phyloP scores from a whole-genome alignment of 2,888 invertebrate genomes.

The Lobophora halterata region DNA sequence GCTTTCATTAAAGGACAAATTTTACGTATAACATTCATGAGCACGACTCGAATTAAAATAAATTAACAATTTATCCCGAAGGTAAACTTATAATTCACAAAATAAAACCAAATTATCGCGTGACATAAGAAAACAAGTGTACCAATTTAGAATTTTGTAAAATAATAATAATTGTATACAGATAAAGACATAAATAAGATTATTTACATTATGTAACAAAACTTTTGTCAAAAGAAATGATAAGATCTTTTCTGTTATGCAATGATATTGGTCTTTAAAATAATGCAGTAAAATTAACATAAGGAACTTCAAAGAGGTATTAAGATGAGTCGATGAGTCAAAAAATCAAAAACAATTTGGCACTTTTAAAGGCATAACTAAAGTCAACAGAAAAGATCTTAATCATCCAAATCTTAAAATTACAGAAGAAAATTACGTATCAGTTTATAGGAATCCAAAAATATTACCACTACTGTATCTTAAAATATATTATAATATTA shows the following conservation, averaged over 20 bases:
- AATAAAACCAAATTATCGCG: constrained; percentile 48
- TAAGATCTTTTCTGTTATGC: constrained; percentile 60
- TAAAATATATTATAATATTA: constrained; percentile 77
- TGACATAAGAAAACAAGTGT: constrained; percentile 59
- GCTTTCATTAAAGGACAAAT: constrained; percentile 65
- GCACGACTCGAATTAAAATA: constrained; percentile 65
- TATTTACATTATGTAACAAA: constrained; percentile 72
- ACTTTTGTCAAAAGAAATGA: constrained; percentile 49
- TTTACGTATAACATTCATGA: constrained; percentile 74
- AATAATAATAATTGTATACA: constrained; percentile 38
- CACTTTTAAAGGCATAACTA: constrained; percentile 60
- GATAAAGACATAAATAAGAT: constrained; percentile 53
- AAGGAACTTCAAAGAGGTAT: constrained; percentile 62
- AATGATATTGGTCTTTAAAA: constrained; percentile 36
- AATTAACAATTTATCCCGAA: constrained; percentile 57
- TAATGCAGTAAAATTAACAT: constrained; percentile 41
- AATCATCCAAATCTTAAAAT: constrained; percentile 38
- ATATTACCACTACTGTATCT: constrained; percentile 79
- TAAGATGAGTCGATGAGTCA: constrained; percentile 48
- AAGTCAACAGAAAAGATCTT: constrained; percentile 62
- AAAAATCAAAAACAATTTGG: constrained; percentile 66
- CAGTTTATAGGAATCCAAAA: constrained; percentile 81
- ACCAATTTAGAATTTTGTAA: constrained; percentile 44
- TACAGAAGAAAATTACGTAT: constrained; percentile 73
- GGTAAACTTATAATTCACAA: constrained; percentile 51